Evolutionary conservation across 2,797 vertebrate species (phyloP).

Genomic region (Epinephelus coioides): DNA sequence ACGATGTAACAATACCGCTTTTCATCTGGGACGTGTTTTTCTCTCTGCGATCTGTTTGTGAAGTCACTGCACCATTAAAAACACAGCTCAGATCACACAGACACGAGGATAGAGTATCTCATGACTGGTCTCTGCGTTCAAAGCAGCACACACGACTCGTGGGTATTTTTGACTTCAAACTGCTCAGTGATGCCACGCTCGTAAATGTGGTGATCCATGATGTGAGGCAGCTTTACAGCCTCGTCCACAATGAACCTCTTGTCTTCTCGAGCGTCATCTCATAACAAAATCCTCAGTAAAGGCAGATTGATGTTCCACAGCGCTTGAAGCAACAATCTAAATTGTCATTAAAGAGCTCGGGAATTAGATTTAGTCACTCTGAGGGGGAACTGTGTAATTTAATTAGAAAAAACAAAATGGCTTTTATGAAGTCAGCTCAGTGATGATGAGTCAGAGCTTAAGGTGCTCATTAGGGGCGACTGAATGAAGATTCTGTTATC

Average conservation of each 20-base stretch:
- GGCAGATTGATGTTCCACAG: slow-evolving; percentile 11
- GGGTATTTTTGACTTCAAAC: slow-evolving; percentile 66
- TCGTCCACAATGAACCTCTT: slow-evolving; percentile 60
- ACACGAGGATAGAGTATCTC: slow-evolving; percentile 56
- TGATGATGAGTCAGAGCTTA: slow-evolving; percentile 40
- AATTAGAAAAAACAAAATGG: slow-evolving; percentile 52
- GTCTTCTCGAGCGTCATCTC: slow-evolving; percentile 48
- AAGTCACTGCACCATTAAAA: slow-evolving; percentile 19
- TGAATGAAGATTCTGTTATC: slow-evolving; percentile 36
- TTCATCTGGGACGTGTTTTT: slow-evolving; percentile 24
- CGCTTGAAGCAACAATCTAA: slow-evolving; percentile 39
- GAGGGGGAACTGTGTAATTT: slow-evolving; percentile 42
- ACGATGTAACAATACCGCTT: neutral
- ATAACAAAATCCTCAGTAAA: slow-evolving; percentile 23
- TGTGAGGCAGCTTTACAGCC: slow-evolving; percentile 29
- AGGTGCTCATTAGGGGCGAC: slow-evolving; percentile 19
- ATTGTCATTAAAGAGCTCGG: slow-evolving; percentile 30
- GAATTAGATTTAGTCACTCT: slow-evolving; percentile 53
- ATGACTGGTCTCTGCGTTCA: slow-evolving; percentile 67
- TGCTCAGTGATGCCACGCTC: slow-evolving; percentile 39
- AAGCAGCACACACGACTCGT: slow-evolving; percentile 43
- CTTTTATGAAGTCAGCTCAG: slow-evolving; percentile 46
- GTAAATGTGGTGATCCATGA: slow-evolving; percentile 41
- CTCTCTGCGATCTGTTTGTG: slow-evolving; percentile 10
- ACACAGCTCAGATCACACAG: slow-evolving; percentile 36